phyloP scores from a whole-genome alignment of 30 jellyfish, hydroid and myxozoan species.

The Phacellophora camtschatica region DNA sequence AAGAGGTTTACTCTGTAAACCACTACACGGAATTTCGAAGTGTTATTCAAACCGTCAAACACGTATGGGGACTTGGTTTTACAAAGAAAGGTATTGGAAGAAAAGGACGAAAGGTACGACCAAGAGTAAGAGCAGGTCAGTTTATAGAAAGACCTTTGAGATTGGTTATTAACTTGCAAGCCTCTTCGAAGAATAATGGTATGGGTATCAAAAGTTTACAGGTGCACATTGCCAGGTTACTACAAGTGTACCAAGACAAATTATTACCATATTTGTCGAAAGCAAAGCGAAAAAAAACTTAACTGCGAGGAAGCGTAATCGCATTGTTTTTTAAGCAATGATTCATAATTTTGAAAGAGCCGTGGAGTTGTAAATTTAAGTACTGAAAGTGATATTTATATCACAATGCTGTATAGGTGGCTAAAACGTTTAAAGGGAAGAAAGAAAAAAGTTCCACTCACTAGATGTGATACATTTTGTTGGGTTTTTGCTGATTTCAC shows the following conservation, averaged over 20 bases:
- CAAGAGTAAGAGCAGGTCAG: slow-evolving; percentile 65
- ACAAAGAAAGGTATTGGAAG: slow-evolving; percentile 82
- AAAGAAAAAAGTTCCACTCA: no score
- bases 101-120: slow-evolving; percentile 55
- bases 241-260: slow-evolving; percentile 56
- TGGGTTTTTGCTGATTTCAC: no score
- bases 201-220: slow-evolving; percentile 55
- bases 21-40: slow-evolving; percentile 86
- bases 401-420: background rate
- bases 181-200: slow-evolving; percentile 47
- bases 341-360: background rate
- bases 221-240: slow-evolving; percentile 56
- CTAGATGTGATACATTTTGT: no score
- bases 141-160: slow-evolving; percentile 63
- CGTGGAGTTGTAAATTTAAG: slow-evolving; percentile 33
- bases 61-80: slow-evolving; percentile 76
- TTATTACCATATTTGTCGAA: background rate
- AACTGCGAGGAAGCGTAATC: no score
- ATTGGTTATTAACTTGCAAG: slow-evolving; percentile 55
- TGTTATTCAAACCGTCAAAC: slow-evolving; percentile 23
- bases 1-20: slow-evolving; percentile 68
- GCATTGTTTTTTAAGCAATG: no score
- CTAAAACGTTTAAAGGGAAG: background rate
- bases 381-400: slow-evolving; percentile 50
- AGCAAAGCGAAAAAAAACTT: no score